These are phyloP conservation scores for Melanostigma gelatinosum DNA, from an alignment of 2,113 vertebrate genomes.

Conservation along the genomic window DNA sequence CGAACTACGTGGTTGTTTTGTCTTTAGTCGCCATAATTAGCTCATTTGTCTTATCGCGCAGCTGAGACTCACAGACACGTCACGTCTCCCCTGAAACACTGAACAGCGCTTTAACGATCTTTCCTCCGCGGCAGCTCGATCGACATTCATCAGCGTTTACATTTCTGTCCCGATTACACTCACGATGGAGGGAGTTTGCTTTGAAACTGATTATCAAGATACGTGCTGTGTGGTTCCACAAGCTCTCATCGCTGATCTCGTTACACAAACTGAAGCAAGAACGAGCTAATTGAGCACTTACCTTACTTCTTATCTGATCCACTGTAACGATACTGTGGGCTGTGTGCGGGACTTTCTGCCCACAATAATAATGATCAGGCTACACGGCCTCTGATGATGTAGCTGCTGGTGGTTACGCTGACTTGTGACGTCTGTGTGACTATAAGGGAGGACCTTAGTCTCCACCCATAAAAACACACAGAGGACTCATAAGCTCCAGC, in stretches of 20 bases:
- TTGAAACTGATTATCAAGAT: neutral
- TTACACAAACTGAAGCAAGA: conserved; percentile 15
- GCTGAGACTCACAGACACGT: conserved; percentile 44
- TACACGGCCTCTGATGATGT: neutral
- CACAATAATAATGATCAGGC: neutral
- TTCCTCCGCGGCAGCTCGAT: fast-evolving
- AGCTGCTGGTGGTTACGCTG: conserved; percentile 27
- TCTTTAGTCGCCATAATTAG: conserved; percentile 1
- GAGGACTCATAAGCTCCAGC: conserved; percentile 20
- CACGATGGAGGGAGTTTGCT: neutral
- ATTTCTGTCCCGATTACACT: neutral
- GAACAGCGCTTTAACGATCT: neutral
- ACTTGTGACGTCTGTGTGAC: conserved; percentile 29
- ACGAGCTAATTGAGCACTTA: conserved; percentile 25
- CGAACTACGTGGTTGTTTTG: neutral
- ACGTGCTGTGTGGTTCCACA: conserved; percentile 12
- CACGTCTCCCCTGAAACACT: conserved; percentile 7
- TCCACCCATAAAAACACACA: conserved; percentile 69
- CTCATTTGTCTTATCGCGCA: conserved; percentile 5
- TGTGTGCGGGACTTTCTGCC: neutral
- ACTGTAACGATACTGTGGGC: neutral
- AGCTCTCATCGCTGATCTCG: conserved; percentile 42
- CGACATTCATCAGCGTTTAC: neutral
- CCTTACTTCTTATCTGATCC: conserved; percentile 30
- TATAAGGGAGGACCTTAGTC: conserved; percentile 59